These are phyloP conservation scores for Botrylloides violaceus DNA, from an alignment of 23 tunicate genomes.

Conservation along the genomic window DNA sequence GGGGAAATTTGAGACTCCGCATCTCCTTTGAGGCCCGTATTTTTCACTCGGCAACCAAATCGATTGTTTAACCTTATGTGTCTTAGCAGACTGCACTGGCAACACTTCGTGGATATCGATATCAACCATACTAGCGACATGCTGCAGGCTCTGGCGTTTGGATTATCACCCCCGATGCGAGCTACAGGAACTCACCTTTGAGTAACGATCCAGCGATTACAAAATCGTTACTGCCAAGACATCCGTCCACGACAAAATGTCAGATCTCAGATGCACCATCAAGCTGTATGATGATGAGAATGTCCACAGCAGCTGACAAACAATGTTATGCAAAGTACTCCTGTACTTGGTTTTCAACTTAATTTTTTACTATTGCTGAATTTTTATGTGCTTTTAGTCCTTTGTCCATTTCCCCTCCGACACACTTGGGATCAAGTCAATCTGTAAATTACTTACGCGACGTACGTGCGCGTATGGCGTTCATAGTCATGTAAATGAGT, in stretches of 20 bases:
- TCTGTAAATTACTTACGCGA: not conserved
- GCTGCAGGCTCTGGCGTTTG: not conserved
- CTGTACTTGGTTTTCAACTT: not conserved
- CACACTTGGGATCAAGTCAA: not conserved
- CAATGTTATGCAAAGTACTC: not conserved
- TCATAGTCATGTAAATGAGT: not conserved
- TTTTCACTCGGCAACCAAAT: too few species aligned
- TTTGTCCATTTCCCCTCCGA: not conserved
- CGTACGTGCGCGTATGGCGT: not conserved
- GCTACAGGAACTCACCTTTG: not conserved
- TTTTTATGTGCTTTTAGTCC: not conserved
- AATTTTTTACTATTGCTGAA: not conserved
- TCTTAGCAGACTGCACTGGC: not conserved
- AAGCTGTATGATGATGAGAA: not conserved
- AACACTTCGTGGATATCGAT: not conserved
- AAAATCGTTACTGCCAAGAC: not conserved
- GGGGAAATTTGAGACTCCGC: too few species aligned
- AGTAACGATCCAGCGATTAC: not conserved
- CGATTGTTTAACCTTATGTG: too few species aligned
- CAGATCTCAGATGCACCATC: not conserved
- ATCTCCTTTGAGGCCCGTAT: too few species aligned
- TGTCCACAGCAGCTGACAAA: not conserved
- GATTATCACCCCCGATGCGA: not conserved
- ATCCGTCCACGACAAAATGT: not conserved
- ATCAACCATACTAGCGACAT: not conserved